phyloP scores from a whole-genome alignment of 2,113 vertebrate species.

The Epinephelus lanceolatus region DNA sequence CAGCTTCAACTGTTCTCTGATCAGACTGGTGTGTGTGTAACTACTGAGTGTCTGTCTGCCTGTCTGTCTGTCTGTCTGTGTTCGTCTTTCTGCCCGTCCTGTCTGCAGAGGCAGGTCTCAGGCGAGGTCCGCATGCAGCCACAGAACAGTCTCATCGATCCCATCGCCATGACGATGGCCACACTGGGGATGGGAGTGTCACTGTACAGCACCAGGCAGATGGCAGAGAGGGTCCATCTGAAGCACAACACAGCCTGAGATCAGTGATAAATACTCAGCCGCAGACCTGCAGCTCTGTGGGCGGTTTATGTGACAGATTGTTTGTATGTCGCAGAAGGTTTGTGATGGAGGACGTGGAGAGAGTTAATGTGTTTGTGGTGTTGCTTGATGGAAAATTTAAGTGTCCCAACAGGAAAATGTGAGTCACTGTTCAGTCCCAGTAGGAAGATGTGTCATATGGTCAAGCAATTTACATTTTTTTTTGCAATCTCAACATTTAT shows the following conservation, averaged over 20 bases:
- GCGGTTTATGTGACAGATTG: background rate
- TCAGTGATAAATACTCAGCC: background rate
- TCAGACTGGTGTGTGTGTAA: background rate
- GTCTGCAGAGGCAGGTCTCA: slow-evolving; percentile 77
- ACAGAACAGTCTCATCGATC: slow-evolving; percentile 63
- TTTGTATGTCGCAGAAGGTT: slow-evolving; percentile 45
- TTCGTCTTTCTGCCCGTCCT: background rate
- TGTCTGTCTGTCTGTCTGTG: background rate
- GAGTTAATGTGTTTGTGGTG: background rate
- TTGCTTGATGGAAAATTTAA: slow-evolving; percentile 32
- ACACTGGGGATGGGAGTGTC: slow-evolving; percentile 71
- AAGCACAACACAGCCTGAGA: slow-evolving; percentile 7
- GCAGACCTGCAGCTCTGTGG: background rate
- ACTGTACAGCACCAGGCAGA: slow-evolving; percentile 77
- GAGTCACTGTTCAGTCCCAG: slow-evolving; percentile 9
- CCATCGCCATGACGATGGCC: slow-evolving; percentile 79
- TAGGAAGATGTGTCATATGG: background rate
- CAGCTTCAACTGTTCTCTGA: background rate
- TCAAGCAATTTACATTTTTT: background rate
- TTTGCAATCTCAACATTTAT: background rate
- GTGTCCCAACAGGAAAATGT: slow-evolving; percentile 39
- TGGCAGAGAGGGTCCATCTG: slow-evolving; percentile 60
- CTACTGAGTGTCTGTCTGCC: no score
- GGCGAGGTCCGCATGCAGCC: slow-evolving; percentile 78
- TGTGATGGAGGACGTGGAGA: background rate